Conservation (phyloP, 2,113 vertebrate species). For the Epinephelus cyanopodus region DNA sequence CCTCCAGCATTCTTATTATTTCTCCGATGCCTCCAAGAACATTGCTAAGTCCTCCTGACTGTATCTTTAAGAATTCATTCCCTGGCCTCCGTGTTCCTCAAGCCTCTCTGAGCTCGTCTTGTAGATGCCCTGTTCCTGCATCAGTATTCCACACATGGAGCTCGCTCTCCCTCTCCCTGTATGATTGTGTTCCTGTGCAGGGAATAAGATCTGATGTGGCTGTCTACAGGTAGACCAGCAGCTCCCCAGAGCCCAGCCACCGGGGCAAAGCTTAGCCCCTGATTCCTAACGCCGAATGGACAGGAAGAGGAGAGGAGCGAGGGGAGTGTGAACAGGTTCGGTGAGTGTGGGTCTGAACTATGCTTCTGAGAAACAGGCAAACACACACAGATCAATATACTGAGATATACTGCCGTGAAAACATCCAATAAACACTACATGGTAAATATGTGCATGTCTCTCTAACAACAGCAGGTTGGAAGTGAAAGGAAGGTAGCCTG, state of each 20-base stretch:
- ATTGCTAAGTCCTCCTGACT: slow-evolving; percentile 20
- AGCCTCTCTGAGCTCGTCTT: slow-evolving; percentile 47
- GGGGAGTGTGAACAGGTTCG: background rate
- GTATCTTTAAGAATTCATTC: slow-evolving; percentile 65
- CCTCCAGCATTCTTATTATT: background rate
- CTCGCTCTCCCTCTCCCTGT: slow-evolving; percentile 37
- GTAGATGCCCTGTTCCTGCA: slow-evolving; percentile 41
- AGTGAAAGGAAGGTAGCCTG: background rate
- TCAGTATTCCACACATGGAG: slow-evolving; percentile 72
- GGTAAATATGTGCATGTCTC: slow-evolving; percentile 23
- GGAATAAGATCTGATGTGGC: slow-evolving; percentile 73
- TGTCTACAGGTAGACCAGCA: slow-evolving; percentile 66
- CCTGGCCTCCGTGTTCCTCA: slow-evolving; percentile 46
- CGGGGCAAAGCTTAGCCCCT: slow-evolving; percentile 40
- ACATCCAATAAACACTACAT: slow-evolving; percentile 16
- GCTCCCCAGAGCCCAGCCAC: slow-evolving; percentile 52
- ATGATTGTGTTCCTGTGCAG: slow-evolving; percentile 71
- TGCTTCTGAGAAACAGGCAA: background rate
- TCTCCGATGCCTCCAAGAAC: slow-evolving; percentile 23
- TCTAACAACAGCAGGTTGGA: slow-evolving; percentile 9
- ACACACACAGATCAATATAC: background rate
- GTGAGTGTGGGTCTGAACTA: background rate
- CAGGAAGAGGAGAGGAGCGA: background rate
- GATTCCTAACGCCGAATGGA: slow-evolving; percentile 17
- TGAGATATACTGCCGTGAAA: slow-evolving; percentile 15